Base-by-base conservation (phyloP, 2,797 vertebrate species). In the Pogoniulus pusillus region DNA sequence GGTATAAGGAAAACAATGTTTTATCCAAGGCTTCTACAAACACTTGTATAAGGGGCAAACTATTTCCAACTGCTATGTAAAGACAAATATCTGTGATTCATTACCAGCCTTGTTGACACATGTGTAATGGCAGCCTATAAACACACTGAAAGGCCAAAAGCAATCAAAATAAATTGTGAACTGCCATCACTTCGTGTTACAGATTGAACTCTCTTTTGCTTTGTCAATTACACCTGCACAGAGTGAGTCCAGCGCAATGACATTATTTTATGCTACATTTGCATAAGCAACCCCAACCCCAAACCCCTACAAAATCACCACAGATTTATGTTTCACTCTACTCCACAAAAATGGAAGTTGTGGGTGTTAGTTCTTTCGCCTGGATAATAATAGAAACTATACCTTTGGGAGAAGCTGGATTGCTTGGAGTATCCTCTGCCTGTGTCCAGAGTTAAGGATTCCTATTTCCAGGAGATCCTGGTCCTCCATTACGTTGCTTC, bases 401-500 rank as follows among this genome's bases (percentile, higher is more conserved):
- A 99, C 99, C 98, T 99, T 98, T 96, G 99, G 99, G 96, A 99
- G 98, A 84, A 99, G 98, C 89, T 99, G 98, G 91, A 99, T 99
- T 93, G 99, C 99, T 98, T 99, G 99, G 37, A 99, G 98, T 96
- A 99, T 98, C 95, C 98, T 98, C 92, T 99, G 99, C 96, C 99
- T 98, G 97, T 99, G 99, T 82, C 98, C 98, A 58, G 99, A 99
- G 97, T 99, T 99, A 95, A 99, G 98, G 94, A 99, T 99, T 87
- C 99, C 99, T 74, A 99, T 99, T 98, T 99, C 99, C 97, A 99
- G 96, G 95, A 99, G 97, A 97, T 99, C 99, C 95, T 99, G 99
- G 96, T 99, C 99, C 91, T 99, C 99, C 97, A 99, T 99, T 88
- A 99, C 99, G 74, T 99, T 99, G 94, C 99, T 99, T 97, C 99